phyloP scores from a whole-genome alignment of 2,888 invertebrate genomes.

The Parochlus steinenii region DNA sequence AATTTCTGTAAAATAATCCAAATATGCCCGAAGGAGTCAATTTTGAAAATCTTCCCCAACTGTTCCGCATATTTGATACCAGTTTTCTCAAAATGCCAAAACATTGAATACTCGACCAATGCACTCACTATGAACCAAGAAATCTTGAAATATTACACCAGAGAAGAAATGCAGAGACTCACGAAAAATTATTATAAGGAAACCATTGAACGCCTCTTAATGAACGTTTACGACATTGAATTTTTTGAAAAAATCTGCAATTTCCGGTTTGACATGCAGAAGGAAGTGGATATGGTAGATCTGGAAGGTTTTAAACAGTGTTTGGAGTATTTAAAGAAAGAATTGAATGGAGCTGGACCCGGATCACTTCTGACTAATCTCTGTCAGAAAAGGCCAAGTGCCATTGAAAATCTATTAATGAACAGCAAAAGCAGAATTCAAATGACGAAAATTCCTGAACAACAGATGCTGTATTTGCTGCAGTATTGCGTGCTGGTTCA shows the following conservation, averaged over 20 bases:
- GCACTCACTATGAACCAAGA: constrained; percentile 3
- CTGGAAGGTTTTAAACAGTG: constrained; percentile 10
- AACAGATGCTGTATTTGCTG: constrained; percentile 37
- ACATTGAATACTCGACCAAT: neutral
- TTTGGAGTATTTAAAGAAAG: constrained; percentile 7
- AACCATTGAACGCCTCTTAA: constrained; percentile 10
- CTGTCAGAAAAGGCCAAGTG: constrained; percentile 31
- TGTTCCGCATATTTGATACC: constrained; percentile 11
- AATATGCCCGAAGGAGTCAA: neutral
- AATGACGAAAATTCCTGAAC: constrained; percentile 31
- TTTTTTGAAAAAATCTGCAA: constrained; percentile 10
- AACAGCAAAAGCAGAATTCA: constrained; percentile 34
- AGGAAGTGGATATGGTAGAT: constrained; percentile 6
- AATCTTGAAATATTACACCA: constrained; percentile 1
- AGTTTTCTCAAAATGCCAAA: constrained; percentile 1
- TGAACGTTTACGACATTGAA: constrained; percentile 12
- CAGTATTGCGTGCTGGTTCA: constrained; percentile 28
- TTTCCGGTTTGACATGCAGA: constrained; percentile 9
- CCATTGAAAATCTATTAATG: constrained; percentile 37
- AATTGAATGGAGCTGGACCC: neutral
- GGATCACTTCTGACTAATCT: constrained; percentile 15
- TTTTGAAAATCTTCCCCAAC: constrained; percentile 5
- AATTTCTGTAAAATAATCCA: constrained; percentile 6
- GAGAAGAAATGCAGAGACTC: neutral
- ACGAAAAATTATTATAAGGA: constrained; percentile 5